Evolutionary conservation across 2,113 vertebrate genomes (phyloP).

Genomic region (Castor canadensis): DNA sequence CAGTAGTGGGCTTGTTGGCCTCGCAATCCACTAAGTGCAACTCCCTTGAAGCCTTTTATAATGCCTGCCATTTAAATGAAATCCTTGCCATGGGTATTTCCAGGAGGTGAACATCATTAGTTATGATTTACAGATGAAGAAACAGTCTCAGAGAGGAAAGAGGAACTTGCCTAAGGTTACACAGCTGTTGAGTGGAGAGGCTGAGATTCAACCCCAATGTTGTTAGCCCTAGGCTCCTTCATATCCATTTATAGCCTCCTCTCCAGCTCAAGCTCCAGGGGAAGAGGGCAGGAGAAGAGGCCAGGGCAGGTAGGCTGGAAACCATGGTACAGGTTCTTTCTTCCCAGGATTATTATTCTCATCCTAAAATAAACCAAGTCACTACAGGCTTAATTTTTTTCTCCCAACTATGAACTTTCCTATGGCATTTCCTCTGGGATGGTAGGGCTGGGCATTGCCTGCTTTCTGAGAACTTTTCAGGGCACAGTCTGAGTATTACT

Average conservation of each 20-base stretch:
- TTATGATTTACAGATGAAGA: background rate
- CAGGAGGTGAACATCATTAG: background rate
- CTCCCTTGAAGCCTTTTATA: background rate
- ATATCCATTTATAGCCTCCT: background rate
- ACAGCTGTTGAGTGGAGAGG: background rate
- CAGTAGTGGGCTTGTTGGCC: background rate
- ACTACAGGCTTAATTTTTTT: background rate
- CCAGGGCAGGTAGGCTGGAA: background rate
- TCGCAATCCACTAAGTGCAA: background rate
- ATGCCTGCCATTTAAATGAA: background rate
- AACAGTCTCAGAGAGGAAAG: constrained; percentile 12
- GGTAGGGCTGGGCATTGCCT: background rate
- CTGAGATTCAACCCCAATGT: background rate
- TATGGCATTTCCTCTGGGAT: background rate
- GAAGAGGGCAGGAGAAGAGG: background rate
- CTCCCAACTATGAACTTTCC: background rate
- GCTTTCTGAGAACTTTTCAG: background rate
- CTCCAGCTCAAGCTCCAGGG: background rate
- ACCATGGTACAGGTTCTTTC: background rate
- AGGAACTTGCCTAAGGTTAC: background rate
- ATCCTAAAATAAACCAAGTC: background rate
- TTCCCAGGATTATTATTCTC: background rate
- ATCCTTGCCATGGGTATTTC: background rate
- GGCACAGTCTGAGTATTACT: background rate
- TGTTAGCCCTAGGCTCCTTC: background rate